These are phyloP conservation scores for Strigops habroptila DNA, from an alignment of 2,113 vertebrate genomes.

Conservation along the genomic window DNA sequence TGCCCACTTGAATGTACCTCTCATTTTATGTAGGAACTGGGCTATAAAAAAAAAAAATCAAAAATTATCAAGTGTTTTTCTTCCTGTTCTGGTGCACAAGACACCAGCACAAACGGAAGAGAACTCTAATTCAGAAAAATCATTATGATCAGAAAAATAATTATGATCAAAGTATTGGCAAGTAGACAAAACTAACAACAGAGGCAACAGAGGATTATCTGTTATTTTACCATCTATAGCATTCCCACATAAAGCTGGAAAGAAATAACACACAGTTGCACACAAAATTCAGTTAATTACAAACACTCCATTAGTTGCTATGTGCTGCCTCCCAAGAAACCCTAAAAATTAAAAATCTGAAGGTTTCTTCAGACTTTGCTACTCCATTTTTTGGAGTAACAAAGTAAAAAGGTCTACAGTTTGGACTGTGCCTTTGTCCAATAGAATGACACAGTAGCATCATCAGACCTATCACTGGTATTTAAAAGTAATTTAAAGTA, in stretches of 20 bases:
- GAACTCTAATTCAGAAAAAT: neutral
- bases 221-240: neutral
- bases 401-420: neutral
- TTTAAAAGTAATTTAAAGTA: neutral
- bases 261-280: neutral
- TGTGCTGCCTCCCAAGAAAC: neutral
- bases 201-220: neutral
- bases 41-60: neutral
- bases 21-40: neutral
- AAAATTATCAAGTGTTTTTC: neutral
- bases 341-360: neutral
- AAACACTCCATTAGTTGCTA: neutral
- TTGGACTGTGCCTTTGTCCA: neutral
- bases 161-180: neutral
- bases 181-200: neutral
- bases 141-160: no score
- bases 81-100: neutral
- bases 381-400: neutral
- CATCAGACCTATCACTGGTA: neutral
- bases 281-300: neutral
- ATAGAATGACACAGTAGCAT: neutral
- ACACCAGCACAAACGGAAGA: neutral
- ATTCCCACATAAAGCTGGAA: neutral
- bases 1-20: rapidly evolving
- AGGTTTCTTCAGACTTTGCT: neutral